Base-by-base conservation (phyloP, 2,888 invertebrate genomes). In the Macrosoma leucophasiata region DNA sequence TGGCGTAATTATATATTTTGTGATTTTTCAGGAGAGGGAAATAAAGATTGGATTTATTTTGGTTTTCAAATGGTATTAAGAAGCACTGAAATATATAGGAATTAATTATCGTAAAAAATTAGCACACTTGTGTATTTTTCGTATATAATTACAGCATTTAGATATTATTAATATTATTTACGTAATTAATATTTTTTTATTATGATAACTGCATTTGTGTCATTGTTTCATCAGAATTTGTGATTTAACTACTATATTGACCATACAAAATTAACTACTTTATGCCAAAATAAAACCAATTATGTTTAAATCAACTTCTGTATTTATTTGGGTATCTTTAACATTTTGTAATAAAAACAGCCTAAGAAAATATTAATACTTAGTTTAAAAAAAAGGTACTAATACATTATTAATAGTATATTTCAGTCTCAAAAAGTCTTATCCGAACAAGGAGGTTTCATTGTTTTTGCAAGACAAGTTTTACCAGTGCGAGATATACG, bases 171-270 rank as follows among this genome's bases (percentile, higher is more conserved):
- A n/a, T 22, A 22, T 22, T 13, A 23, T 11, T 23, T 13, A 23
- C 10, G 13, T 8, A 23, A 23, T 23, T 13, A 13, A 23, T 13
- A 11, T 24, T 13, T 24, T 13, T 24, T 24, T 24, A 24, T 24
- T 24, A 24, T 8, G 12, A 7, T 23, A 23, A 7, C 23, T 13
- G 23, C 13, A 24, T 24, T 13, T 24, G 13, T 13, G 24, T 24
- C 24, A 24, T 24, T 24, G 24, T 24, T 13, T 24, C 24, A 24
- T 24, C 24, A 24, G 24, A 24, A 24, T 24, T 24, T 24, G 13
- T 24, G 24, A 24, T 6, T 24, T 24, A 13, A 12, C 24, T 24
- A 12, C 24, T 24, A 24, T 13, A 24, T 12, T 24, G 24, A 13
- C 24, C 24, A 24, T 24, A 24, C 24, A 24, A 24, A 24, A 24